Conservation (phyloP, 2,113 vertebrate genomes). For the Vulpes vulpes region DNA sequence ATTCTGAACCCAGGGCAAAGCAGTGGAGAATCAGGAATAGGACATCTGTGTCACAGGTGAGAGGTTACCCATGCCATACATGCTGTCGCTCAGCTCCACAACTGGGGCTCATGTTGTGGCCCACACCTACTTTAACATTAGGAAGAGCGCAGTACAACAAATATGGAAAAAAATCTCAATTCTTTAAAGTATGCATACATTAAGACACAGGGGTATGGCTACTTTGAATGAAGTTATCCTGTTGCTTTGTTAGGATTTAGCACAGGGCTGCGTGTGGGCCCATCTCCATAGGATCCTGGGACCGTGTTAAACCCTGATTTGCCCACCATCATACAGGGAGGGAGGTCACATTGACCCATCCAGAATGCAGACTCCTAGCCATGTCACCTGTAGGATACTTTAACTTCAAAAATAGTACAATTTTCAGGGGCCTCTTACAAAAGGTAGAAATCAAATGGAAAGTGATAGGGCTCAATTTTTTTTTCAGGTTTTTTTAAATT, state of each 20-base stretch:
- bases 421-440: slow-evolving; percentile 7
- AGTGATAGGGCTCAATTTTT: background rate
- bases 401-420: background rate
- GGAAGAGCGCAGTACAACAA: background rate
- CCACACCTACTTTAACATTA: background rate
- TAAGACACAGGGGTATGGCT: background rate
- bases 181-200: background rate
- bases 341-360: background rate
- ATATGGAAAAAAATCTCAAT: background rate
- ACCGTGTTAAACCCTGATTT: background rate
- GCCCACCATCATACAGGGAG: background rate
- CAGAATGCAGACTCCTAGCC: background rate
- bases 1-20: background rate
- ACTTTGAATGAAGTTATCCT: background rate
- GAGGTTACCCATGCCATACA: background rate
- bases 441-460: slow-evolving; percentile 10
- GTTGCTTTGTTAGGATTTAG: background rate
- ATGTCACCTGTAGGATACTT: background rate
- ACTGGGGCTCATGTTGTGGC: background rate
- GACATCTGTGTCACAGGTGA: background rate
- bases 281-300: background rate
- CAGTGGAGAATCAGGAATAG: background rate
- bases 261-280: background rate
- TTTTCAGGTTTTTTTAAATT: too few relatives aligned
- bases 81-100: background rate